Evolutionary conservation across 2,113 vertebrate genomes (phyloP), one percentile per base, ranked within the genome.

Genomic region (Ptyas mucosa): DNA sequence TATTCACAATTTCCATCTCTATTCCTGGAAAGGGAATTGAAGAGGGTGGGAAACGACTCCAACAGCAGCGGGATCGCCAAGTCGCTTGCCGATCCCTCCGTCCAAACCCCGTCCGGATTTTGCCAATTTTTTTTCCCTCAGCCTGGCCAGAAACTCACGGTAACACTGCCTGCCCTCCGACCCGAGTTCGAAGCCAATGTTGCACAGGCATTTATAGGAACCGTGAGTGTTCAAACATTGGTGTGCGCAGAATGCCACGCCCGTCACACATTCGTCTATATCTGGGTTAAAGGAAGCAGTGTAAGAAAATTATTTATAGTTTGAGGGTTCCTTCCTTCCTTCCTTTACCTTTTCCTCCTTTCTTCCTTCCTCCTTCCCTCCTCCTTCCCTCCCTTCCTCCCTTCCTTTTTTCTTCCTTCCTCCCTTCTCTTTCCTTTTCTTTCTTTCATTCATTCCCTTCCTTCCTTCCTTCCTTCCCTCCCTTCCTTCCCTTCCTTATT

Each of bases 1-100:
- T 99, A 97, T 99, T 99, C 75, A 99, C 98, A 0, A 99, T 98
- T 97, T 99, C 99, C 99, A 99, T 99, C 96, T 99, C 99, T 18
- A 99, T 99, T 51, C 98, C 99, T 99, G 96, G 21, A 43, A 91
- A 23, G 21, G 5, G 57, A 90, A 34, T 18, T 75, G 14, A 75
- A 34, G 69, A 8, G n/a, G 15, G 6, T n/a, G 29, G 29, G 14
- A 69, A n/a, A 69, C 1, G 12, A 14, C 5, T n/a, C 64, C 0
- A 64, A 64, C 5, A 75, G 1, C 2, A n/a, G 2, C 2, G 29
- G 3, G n/a, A 18, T 29, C 64, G 1, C 61, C 26, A 64, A n/a
- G 9, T 29, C 26, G 5, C 61, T 6, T 14, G 24, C 26, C 4
- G 61, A 29, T 29, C 26, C 61, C 24, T 26, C 58, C 54, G 0